Conservation (phyloP, 2,888 invertebrate species). For the Lasioglossum oenotherae region DNA sequence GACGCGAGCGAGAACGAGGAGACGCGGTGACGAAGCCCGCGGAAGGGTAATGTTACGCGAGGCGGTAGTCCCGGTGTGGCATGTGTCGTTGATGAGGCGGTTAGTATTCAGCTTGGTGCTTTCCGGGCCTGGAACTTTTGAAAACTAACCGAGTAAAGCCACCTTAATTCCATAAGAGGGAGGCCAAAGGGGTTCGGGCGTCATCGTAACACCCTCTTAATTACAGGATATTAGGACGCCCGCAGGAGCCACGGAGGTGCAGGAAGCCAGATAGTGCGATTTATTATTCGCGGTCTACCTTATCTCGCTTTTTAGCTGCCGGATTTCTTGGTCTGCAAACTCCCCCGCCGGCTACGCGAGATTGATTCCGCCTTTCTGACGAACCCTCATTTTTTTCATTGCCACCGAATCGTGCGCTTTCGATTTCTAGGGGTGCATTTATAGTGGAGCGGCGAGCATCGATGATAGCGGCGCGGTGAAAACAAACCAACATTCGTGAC, state of each 20-base stretch:
- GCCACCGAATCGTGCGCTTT: not conserved
- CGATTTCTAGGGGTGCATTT: not conserved
- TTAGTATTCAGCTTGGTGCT: slow-evolving; percentile 83
- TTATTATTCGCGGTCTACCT: slow-evolving; percentile 65
- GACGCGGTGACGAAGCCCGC: slow-evolving; percentile 56
- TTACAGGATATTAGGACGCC: slow-evolving; percentile 82
- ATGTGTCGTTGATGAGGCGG: slow-evolving; percentile 84
- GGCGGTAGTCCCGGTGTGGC: slow-evolving; percentile 79
- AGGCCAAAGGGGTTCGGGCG: slow-evolving; percentile 79
- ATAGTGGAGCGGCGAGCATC: too few relatives aligned
- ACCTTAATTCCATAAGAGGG: slow-evolving; percentile 83
- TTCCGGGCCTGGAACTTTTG: slow-evolving; percentile 80
- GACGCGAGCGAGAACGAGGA: slow-evolving; percentile 67
- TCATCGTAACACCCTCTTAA: slow-evolving; percentile 82
- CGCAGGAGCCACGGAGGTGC: slow-evolving; percentile 66
- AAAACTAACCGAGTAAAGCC: slow-evolving; percentile 83
- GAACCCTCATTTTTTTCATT: not conserved
- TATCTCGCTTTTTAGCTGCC: slow-evolving; percentile 68
- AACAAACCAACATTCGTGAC: too few relatives aligned
- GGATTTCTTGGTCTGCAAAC: slow-evolving; percentile 56
- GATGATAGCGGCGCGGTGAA: too few relatives aligned
- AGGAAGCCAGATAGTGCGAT: slow-evolving; percentile 69
- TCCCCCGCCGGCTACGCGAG: not conserved
- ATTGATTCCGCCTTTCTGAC: slow-evolving; percentile 40
- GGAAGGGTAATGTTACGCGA: slow-evolving; percentile 74